Percentiles rank a stretch among this genome's conserved stretches.
Conservation (phyloP, 2,113 vertebrate genomes). For the Heterocephalus glaber region DNA sequence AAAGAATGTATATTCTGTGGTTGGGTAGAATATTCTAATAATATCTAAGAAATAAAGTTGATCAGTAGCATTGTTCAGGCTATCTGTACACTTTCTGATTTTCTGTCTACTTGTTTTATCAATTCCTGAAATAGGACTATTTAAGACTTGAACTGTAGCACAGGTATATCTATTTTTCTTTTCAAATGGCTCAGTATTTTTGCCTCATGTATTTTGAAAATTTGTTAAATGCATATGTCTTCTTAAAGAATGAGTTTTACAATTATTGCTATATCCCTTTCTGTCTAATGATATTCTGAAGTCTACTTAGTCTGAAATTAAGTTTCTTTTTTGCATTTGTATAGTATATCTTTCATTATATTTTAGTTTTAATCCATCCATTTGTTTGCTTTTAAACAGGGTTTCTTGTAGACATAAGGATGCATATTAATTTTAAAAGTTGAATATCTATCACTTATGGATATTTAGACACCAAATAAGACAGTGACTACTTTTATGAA, state of each 20-base stretch:
- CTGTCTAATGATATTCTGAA: not conserved
- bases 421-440: not conserved
- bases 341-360: not conserved
- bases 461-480: constrained; percentile 22
- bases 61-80: not conserved
- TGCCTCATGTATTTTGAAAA: not conserved
- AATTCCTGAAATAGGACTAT: not conserved
- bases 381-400: constrained; percentile 28
- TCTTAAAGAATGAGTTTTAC: not conserved
- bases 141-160: not conserved
- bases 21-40: not conserved
- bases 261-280: not conserved
- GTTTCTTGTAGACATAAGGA: constrained; percentile 16
- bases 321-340: not conserved
- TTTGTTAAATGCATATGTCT: not conserved
- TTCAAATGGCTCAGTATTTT: constrained; percentile 42
- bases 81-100: not conserved
- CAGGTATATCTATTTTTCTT: not conserved
- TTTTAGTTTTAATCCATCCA: constrained; percentile 10
- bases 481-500: not conserved
- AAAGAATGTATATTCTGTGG: not conserved
- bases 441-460: not conserved
- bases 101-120: not conserved
- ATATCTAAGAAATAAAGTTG: not conserved
- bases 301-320: constrained; percentile 8